Base-by-base conservation (phyloP, 64 coral and sea anemone species). In the Stylophora pistillata region DNA sequence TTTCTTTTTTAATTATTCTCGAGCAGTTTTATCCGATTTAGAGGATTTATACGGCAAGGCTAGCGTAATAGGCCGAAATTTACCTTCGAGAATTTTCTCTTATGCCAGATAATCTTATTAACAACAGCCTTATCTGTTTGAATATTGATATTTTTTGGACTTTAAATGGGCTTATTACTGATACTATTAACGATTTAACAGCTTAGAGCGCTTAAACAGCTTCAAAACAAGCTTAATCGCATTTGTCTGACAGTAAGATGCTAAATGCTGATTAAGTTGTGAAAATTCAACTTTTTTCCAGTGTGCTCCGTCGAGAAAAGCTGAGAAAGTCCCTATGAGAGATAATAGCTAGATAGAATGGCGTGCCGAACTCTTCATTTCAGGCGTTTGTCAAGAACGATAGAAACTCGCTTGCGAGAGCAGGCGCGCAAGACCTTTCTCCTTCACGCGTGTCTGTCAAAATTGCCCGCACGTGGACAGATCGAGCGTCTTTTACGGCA, bases 61-160 rank as follows among this genome's bases (percentile, higher is more conserved):
- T 12, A 68, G 25, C 2, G 11, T n/a, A 68, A 25, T 68, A n/a
- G 6, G 12, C 64, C 23, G 20, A 68, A 68, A 68, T 0, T 26
- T 25, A 52, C 30, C n/a, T 84, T 69, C 37, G 20, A 37, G 58
- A 88, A 75, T n/a, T 25, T 76, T 25, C 74, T 77, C 52, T 18
- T 1, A 26, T 53, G 15, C 10, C 32, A 52, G 72, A 75, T 32
- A 15, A 32, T 6, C 6, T 27, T 13, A 14, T 13, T 47, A 5
- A 7, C 11, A n/a, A 26, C 30, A 10, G 57, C 30, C 47, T 53
- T 18, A 47, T 60, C 23, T 68, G 15, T 54, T 47, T 84, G 33
- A 47, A 47, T 4, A 4, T 53, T 68, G 66, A 53, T 33, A n/a
- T 34, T n/a, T 16, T 34, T 15, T n/a, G 21, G 78, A 30, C 23